These are phyloP conservation scores for Zoanthus gigantus DNA, from an alignment of 92 coral and sea anemone genomes.

Conservation along the genomic window DNA sequence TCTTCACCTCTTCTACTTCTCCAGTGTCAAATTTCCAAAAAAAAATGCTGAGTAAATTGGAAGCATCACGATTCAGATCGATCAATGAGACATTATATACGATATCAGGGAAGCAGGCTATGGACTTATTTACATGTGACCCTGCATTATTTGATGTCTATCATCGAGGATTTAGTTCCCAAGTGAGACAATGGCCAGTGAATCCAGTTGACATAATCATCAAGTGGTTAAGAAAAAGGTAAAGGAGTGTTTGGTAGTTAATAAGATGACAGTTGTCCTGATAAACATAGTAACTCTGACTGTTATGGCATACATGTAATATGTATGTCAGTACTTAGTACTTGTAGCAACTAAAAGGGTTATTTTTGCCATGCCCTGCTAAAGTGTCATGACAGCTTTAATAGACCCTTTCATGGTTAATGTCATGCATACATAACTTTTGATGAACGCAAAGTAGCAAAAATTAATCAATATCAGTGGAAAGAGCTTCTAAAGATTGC, in stretches of 20 bases:
- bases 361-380: no score
- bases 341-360: no score
- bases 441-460: no score
- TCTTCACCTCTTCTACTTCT: neutral
- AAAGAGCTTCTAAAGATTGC: no score
- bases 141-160: conserved; percentile 86
- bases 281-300: no score
- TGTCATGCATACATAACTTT: no score
- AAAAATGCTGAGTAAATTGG: conserved; percentile 83
- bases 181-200: conserved; percentile 94
- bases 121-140: conserved; percentile 74
- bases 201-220: conserved; percentile 93
- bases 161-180: conserved; percentile 90
- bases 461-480: no score
- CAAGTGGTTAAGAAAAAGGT: conserved; percentile 94
- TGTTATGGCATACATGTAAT: no score
- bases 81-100: conserved; percentile 94
- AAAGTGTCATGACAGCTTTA: no score
- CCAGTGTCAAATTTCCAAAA: conserved; percentile 68
- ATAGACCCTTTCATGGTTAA: no score
- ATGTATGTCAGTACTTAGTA: no score
- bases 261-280: no score
- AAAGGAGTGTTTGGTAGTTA: neutral
- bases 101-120: conserved; percentile 80
- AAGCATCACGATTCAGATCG: conserved; percentile 95